These are phyloP conservation scores for Gulo gulo DNA, from an alignment of 2,113 vertebrate genomes.

Conservation along the genomic window DNA sequence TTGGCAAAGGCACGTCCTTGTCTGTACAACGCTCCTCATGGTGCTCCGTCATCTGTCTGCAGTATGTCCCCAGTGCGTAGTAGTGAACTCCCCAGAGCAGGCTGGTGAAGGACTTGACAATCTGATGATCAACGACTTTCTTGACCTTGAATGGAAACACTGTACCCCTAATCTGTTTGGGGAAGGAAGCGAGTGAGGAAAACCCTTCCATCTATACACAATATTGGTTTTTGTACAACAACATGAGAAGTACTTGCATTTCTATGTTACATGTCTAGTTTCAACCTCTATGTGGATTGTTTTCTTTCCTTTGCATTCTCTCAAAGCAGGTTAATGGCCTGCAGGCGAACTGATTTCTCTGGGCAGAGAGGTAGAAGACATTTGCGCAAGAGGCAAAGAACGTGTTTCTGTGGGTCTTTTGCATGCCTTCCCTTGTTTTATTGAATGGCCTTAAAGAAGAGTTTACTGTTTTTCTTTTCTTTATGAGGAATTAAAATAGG, in stretches of 20 bases:
- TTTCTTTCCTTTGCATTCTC: neutral
- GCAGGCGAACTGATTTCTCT: neutral
- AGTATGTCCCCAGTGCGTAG: neutral
- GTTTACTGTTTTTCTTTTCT: neutral
- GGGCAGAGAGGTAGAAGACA: neutral
- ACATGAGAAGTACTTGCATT: neutral
- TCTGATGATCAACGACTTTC: neutral
- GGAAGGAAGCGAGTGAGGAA: neutral
- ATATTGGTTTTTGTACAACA: neutral
- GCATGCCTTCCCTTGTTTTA: neutral
- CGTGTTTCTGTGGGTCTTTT: neutral
- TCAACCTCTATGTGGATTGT: neutral
- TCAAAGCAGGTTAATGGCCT: neutral
- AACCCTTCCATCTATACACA: neutral
- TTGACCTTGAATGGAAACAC: neutral
- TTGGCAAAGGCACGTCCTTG: no score
- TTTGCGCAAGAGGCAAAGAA: neutral
- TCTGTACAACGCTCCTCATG: rapidly evolving
- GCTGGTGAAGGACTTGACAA: neutral
- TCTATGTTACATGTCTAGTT: neutral
- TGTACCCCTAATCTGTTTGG: neutral
- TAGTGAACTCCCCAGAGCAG: neutral
- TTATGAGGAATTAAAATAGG: neutral
- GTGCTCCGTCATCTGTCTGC: neutral
- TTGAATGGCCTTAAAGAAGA: neutral